Evolutionary conservation across 2,888 invertebrate genomes (phyloP).

Genomic region (Apocheima hispidaria): DNA sequence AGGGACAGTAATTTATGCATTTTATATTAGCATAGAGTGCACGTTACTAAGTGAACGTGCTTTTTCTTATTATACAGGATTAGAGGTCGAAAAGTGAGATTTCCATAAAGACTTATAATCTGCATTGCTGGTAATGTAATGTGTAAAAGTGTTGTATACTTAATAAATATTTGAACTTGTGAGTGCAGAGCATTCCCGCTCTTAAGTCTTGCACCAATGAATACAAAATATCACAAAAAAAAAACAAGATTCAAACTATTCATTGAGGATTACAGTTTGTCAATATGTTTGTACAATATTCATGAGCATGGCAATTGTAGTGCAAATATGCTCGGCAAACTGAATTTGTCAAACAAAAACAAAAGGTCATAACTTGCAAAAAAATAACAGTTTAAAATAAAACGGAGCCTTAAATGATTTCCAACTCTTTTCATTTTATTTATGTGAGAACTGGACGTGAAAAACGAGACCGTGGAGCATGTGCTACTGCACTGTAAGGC

Average conservation of each 20-base stretch:
- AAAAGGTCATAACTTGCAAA: slow-evolving; percentile 2
- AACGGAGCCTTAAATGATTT: neutral
- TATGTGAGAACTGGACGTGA: too few species aligned
- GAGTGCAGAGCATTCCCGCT: neutral
- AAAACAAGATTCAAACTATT: neutral
- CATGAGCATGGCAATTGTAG: slow-evolving; percentile 16
- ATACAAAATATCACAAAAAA: neutral
- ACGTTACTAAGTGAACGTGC: too few species aligned
- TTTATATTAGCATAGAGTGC: too few species aligned
- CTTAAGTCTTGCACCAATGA: neutral
- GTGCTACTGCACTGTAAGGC: too few species aligned
- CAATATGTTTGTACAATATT: slow-evolving; percentile 15
- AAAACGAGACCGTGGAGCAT: too few species aligned
- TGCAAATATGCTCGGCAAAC: slow-evolving; percentile 23
- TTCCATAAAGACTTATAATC: slow-evolving; percentile 2
- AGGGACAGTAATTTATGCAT: too few species aligned
- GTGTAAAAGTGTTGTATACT: neutral
- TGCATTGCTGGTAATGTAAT: slow-evolving; percentile 1
- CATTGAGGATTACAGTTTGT: slow-evolving; percentile 15
- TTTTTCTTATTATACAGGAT: too few species aligned
- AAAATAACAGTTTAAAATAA: neutral
- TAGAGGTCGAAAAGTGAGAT: too few species aligned
- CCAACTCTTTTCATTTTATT: too few species aligned
- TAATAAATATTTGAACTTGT: neutral
- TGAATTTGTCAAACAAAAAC: slow-evolving; percentile 25